phyloP scores from a whole-genome alignment of 2,797 vertebrate species.

The Leucoraja ocellata region DNA sequence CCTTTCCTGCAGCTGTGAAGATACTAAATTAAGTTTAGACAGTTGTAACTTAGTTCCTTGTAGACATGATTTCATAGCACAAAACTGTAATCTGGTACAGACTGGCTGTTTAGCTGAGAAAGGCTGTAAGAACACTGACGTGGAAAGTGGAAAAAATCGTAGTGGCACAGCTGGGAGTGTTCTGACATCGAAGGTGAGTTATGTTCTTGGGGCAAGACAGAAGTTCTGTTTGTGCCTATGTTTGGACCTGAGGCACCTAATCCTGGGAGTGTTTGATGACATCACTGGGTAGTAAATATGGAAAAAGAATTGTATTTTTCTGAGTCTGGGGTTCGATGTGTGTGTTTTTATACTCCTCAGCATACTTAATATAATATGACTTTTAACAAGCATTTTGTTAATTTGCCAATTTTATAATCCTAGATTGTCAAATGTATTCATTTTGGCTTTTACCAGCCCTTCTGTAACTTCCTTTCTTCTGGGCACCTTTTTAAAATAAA shows the following conservation, averaged over 20 bases:
- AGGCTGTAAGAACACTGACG: neutral
- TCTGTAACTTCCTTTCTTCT: neutral
- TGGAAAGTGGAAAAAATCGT: slow-evolving; percentile 17
- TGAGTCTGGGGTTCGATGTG: neutral
- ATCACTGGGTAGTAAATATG: neutral
- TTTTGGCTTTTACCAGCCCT: neutral
- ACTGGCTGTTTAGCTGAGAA: slow-evolving; percentile 15
- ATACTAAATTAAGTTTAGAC: slow-evolving; percentile 18
- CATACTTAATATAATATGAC: neutral
- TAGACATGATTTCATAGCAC: slow-evolving; percentile 19
- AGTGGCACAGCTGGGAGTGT: neutral
- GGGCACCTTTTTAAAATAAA: neutral
- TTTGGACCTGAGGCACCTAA: neutral
- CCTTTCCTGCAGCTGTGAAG: neutral
- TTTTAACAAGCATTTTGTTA: neutral
- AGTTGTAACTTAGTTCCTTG: slow-evolving; percentile 8
- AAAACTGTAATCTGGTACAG: slow-evolving; percentile 20
- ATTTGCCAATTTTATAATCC: no score
- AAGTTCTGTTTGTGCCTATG: neutral
- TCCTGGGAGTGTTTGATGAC: neutral
- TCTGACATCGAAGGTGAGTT: neutral
- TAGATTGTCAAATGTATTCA: neutral
- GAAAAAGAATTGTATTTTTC: neutral
- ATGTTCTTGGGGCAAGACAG: neutral
- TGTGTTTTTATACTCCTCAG: neutral